A percentile compares a stretch with the other conserved stretches of the same genome.
Evolutionary conservation across 2,113 vertebrate genomes (phyloP).

Genomic region (Chascanopsetta lugubris): DNA sequence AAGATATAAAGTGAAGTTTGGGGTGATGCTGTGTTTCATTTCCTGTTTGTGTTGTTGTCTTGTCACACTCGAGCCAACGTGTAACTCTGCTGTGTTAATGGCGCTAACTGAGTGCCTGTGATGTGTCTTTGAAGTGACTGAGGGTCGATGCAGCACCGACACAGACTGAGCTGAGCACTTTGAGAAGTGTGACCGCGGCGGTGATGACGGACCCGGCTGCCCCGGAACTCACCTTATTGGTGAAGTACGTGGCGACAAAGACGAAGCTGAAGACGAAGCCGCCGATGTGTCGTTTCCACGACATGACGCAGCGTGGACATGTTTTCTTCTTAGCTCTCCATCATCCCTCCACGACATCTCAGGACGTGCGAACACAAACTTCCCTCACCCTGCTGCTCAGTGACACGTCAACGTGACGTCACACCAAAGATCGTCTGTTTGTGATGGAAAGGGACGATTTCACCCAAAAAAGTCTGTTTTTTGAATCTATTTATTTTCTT

Average conservation of each 20-base stretch:
- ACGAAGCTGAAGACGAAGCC: slow-evolving; percentile 72
- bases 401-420: slow-evolving; percentile 59
- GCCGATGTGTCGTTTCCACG: slow-evolving; percentile 57
- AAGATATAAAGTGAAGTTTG: no score
- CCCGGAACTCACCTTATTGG: slow-evolving; percentile 78
- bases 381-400: slow-evolving; percentile 31
- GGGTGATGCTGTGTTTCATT: background rate
- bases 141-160: background rate
- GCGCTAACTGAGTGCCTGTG: no score
- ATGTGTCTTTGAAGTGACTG: no score
- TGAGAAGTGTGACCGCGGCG: no score
- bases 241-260: slow-evolving; percentile 78
- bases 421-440: slow-evolving; percentile 52
- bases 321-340: background rate
- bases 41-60: background rate
- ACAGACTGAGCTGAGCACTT: background rate
- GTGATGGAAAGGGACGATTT: no score
- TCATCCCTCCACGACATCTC: background rate
- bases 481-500: no score
- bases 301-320: slow-evolving; percentile 67
- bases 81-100: no score
- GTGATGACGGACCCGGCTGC: background rate
- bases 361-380: slow-evolving; percentile 41
- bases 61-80: no score
- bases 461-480: no score